Evolutionary conservation across 2,888 invertebrate species (phyloP), one percentile per base, ranked within the genome.

Genomic region (Drosophila cognata): DNA sequence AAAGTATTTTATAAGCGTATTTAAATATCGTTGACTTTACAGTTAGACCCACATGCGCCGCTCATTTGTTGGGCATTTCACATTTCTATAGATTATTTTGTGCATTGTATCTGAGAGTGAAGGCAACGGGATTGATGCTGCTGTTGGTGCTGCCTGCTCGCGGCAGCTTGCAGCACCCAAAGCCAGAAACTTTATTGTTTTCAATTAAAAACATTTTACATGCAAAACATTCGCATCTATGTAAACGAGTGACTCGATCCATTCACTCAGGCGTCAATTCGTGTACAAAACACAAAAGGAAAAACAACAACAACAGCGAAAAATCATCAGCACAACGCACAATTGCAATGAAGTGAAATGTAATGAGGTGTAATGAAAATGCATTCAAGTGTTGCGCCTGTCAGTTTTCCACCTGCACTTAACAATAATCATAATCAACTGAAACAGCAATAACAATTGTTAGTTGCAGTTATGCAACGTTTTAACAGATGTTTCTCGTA

Each of bases 351-450:
- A 85, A 85, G 79, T 84, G 88, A 85, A 87, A 89, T 87, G 85
- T 85, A 85, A 85, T 85, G 89, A 85, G 84, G 85, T 87, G 89
- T 85, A 89, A 85, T 85, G 85, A 89, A 86, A 89, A 85, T 87
- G 85, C 85, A 85, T 85, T 89, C 82, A 87, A 87, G 85, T 87
- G 74, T 71, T 81, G 35, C 62, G 64, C 77, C 77, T 77, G 87
- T 73, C 87, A 87, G 84, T 89, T 80, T 71, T 68, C 73, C 71
- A 74, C 67, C 79, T 73, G 85, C 89, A 85, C 85, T 85, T 84
- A 85, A 89, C 82, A 89, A 77, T 84, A 84, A 87, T 84, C 74
- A 68, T 53, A 82, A 76, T 79, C 72, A 73, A 78, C 81, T 46
- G 46, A 28, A 72, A 46, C 31, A 60, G 29, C 53, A 57, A 43